Base-by-base conservation (phyloP, 2,888 invertebrate genomes). In the Andricus curvator region DNA sequence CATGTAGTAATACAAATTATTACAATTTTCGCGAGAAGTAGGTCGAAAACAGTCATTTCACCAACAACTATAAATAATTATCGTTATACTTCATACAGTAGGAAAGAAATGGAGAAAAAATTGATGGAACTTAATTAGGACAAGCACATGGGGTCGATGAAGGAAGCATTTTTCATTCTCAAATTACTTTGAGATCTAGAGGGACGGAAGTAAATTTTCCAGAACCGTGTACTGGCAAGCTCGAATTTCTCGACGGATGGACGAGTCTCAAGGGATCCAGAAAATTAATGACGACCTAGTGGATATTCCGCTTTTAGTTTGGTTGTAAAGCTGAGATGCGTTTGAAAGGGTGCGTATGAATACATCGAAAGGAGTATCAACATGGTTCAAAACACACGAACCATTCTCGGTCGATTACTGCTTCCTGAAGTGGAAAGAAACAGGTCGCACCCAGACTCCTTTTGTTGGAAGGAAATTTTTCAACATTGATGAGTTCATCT, bases 351-450 rank as follows among this genome's bases (percentile, higher is more conserved):
- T 74, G 74, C 74, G 74, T 74, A 33, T 56, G n/a, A 33, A 74
- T 56, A 56, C 74, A 78, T 81, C 79, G 80, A 84, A 85, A 86
- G 84, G 85, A 83, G 83, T 81, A 83, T 82, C 78, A 81, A 77
- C 66, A 81, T 77, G 82, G 80, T 80, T 79, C 82, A 78, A 82
- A 88, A 85, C 82, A 84, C 85, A 81, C 83, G 84, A 84, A 85
- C 85, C 86, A 84, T 86, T 78, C 80, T 79, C 78, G 80, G 84
- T 83, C 86, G 86, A 87, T 88, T 86, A 82, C 81, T 79, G 83
- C 83, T 82, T 74, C 79, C 66, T 77, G 77, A 83, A 83, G 85
- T 83, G 81, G 84, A 84, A 86, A 87, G 84, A 83, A 85, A 81
- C 79, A 77, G 80, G 82, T 81, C 51, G 56, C 74, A 74, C n/a